phyloP scores from a whole-genome alignment of 2,888 invertebrate species.

The Sepiola atlantica region DNA sequence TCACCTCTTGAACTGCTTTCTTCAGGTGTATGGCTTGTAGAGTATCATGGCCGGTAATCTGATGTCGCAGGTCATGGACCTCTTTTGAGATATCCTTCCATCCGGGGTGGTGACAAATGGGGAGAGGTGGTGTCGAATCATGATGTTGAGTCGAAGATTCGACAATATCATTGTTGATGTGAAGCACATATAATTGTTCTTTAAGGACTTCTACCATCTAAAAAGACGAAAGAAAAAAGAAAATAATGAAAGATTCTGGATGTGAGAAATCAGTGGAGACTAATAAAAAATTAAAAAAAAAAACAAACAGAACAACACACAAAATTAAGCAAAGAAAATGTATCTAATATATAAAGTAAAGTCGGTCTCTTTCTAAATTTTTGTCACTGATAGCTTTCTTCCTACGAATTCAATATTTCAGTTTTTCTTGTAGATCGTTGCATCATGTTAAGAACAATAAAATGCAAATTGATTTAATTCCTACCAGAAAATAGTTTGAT shows the following conservation, averaged over 20 bases:
- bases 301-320: neutral
- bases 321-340: too few relatives aligned
- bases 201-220: slow-evolving; percentile 36
- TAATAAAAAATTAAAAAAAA: too few relatives aligned
- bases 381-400: too few relatives aligned
- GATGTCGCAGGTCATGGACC: neutral
- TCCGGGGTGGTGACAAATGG: slow-evolving; percentile 38
- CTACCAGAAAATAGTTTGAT: too few relatives aligned
- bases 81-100: slow-evolving; percentile 15
- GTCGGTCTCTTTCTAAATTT: too few relatives aligned
- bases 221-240: neutral
- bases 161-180: slow-evolving; percentile 32
- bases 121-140: neutral
- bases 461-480: too few relatives aligned
- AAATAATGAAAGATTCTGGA: neutral
- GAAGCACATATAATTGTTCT: slow-evolving; percentile 42
- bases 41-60: slow-evolving; percentile 36
- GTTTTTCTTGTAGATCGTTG: too few relatives aligned
- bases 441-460: too few relatives aligned
- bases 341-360: too few relatives aligned
- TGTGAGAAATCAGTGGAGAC: neutral
- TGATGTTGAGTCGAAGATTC: neutral
- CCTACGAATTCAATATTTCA: too few relatives aligned
- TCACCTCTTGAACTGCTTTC: slow-evolving; percentile 43
- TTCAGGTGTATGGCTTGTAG: neutral